Conservation (phyloP, 2,113 vertebrate genomes). For the Hipposideros armiger region DNA sequence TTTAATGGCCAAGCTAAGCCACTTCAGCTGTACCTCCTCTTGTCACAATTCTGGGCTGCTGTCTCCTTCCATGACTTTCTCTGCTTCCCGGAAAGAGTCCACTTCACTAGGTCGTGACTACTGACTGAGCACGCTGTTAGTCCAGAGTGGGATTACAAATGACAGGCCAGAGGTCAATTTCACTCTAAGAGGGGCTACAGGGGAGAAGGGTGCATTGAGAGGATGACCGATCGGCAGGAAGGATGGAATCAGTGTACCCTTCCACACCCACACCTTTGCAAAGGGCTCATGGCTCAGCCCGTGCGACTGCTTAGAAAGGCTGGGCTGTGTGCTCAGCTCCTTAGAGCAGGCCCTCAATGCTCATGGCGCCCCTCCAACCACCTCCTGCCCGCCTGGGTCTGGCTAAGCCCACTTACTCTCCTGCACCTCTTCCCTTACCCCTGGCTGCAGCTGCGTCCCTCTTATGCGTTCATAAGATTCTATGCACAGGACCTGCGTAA, state of each 20-base stretch:
- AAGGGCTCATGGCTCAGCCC: neutral
- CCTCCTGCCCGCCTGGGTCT: neutral
- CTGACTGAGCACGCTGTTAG: neutral
- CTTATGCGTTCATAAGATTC: neutral
- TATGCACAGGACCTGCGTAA: neutral
- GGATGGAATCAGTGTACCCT: neutral
- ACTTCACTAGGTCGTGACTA: neutral
- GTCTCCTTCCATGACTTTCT: neutral
- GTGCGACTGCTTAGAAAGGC: neutral
- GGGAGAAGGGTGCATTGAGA: neutral
- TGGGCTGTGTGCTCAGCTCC: neutral
- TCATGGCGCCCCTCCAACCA: neutral
- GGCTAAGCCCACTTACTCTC: neutral
- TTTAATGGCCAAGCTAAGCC: neutral
- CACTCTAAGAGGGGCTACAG: neutral
- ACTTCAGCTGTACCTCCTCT: neutral
- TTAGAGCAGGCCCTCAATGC: neutral
- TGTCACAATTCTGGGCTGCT: neutral
- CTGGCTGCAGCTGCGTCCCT: neutral
- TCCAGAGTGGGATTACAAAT: neutral
- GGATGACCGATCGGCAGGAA: neutral
- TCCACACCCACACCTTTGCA: neutral
- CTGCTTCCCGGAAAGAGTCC: neutral
- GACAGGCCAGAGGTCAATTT: neutral
- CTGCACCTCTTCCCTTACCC: neutral